Evolutionary conservation across 2,888 invertebrate species (phyloP).

Genomic region (Netelia melanura): DNA sequence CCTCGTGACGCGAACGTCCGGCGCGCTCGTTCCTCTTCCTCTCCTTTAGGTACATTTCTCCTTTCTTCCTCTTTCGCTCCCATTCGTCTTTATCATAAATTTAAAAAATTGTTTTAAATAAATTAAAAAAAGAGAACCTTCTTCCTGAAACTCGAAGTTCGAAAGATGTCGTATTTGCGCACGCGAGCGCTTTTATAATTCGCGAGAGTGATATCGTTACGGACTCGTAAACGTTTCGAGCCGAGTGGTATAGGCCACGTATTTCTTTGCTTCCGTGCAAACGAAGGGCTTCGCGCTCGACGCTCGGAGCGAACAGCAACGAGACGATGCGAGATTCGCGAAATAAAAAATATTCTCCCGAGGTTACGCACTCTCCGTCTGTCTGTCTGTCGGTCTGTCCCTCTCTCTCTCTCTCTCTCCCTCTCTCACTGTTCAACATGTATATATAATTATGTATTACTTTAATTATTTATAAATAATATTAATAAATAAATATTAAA

Average conservation of each 20-base stretch:
- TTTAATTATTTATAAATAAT: too few relatives aligned
- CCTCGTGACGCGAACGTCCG: conserved; percentile 52
- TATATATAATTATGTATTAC: too few relatives aligned
- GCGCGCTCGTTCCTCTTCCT: conserved; percentile 18
- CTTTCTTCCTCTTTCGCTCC: conserved; percentile 1
- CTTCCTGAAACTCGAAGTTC: background rate
- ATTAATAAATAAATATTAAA: too few relatives aligned
- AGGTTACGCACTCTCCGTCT: conserved; percentile 59
- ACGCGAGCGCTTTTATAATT: conserved; percentile 56
- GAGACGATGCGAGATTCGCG: conserved; percentile 11
- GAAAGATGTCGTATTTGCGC: conserved; percentile 34
- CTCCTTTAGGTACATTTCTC: conserved; percentile 1
- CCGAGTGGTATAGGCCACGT: conserved; percentile 44
- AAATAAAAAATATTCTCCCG: conserved; percentile 39
- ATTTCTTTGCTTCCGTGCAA: conserved; percentile 37
- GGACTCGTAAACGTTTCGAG: conserved; percentile 26
- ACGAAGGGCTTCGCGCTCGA: conserved; percentile 20
- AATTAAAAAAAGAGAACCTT: too few relatives aligned
- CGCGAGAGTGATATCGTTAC: conserved; percentile 46
- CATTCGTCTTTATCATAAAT: background rate
- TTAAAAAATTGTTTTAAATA: background rate
- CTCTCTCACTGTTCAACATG: too few relatives aligned
- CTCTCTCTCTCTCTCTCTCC: too few relatives aligned
- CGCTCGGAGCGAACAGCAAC: too few relatives aligned
- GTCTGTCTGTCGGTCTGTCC: too few relatives aligned